Conservation (phyloP, 2,113 vertebrate species). For the Aspidoscelis tigris region DNA sequence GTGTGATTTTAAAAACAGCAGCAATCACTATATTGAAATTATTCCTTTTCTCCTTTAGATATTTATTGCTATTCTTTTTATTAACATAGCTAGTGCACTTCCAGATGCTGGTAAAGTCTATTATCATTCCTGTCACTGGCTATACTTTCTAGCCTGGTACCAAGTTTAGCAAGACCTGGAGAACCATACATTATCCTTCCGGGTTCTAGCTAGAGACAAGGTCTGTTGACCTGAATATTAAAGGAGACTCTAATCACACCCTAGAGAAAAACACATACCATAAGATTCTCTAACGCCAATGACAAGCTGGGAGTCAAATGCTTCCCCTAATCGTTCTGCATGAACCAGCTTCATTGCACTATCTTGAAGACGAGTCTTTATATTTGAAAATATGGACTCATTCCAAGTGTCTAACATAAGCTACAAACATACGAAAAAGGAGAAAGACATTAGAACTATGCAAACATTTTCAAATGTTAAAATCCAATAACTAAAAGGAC, state of each 20-base stretch:
- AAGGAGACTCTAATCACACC: conserved; percentile 6
- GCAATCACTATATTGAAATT: neutral
- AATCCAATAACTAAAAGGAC: neutral
- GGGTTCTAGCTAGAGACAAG: neutral
- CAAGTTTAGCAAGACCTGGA: too few species aligned
- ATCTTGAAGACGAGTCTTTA: conserved; percentile 96
- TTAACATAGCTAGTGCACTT: neutral
- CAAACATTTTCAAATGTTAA: conserved; percentile 30
- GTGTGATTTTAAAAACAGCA: neutral
- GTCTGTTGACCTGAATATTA: neutral
- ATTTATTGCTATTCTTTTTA: neutral
- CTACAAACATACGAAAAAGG: conserved; percentile 70
- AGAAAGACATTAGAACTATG: conserved; percentile 10
- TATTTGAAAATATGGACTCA: conserved; percentile 99
- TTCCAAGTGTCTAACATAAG: conserved; percentile 99
- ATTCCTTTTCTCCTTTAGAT: neutral
- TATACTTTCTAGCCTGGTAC: neutral
- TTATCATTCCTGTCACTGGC: too few species aligned
- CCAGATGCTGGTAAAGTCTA: too few species aligned
- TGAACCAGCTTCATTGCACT: conserved; percentile 99
- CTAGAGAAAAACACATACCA: conserved; percentile 78
- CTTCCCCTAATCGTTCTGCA: conserved; percentile 95
- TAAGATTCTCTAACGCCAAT: conserved; percentile 98
- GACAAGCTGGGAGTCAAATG: conserved; percentile 98
- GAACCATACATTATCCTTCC: too few species aligned